Conservation (phyloP, 2,888 invertebrate species). For the Archaeoteleia sp. region DNA sequence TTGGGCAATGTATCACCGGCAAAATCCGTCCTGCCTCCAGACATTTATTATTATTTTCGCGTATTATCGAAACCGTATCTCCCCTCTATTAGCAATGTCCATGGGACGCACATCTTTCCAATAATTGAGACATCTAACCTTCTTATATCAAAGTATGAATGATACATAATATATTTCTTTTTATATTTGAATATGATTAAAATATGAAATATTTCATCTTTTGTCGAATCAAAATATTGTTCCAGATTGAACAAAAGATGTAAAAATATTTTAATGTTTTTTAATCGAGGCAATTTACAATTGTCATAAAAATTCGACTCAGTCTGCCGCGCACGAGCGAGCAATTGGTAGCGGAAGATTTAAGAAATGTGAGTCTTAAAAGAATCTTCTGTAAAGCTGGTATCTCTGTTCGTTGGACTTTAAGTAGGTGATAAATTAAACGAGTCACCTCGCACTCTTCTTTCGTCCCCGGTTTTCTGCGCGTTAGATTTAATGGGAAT, state of each 20-base stretch:
- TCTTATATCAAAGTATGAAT: constrained; percentile 1
- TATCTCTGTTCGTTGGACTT: constrained; percentile 54
- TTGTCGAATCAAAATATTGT: constrained; percentile 17
- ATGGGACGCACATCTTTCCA: constrained; percentile 44
- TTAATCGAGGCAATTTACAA: neutral
- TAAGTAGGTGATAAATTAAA: constrained; percentile 71
- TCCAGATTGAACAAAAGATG: constrained; percentile 3
- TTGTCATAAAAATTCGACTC: neutral
- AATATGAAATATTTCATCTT: constrained; percentile 26
- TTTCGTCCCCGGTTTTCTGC: constrained; percentile 56
- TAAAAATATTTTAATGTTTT: neutral
- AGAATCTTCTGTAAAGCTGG: constrained; percentile 48
- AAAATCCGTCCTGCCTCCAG: constrained; percentile 38
- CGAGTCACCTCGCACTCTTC: constrained; percentile 55
- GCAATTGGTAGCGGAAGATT: constrained; percentile 46
- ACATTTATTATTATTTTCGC: constrained; percentile 66
- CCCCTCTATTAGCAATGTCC: constrained; percentile 42
- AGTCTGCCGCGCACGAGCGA: constrained; percentile 36
- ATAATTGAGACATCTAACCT: constrained; percentile 71
- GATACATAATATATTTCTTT: neutral
- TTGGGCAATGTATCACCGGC: constrained; percentile 37
- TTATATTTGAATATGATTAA: constrained; percentile 4
- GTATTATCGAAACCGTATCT: constrained; percentile 64
- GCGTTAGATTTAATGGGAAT: constrained; percentile 64
- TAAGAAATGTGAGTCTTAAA: constrained; percentile 50